Percentiles rank a stretch among this genome's conserved stretches.
Evolutionary conservation across 2,888 invertebrate species (phyloP).

Genomic region (Mesorhabditis sp.): DNA sequence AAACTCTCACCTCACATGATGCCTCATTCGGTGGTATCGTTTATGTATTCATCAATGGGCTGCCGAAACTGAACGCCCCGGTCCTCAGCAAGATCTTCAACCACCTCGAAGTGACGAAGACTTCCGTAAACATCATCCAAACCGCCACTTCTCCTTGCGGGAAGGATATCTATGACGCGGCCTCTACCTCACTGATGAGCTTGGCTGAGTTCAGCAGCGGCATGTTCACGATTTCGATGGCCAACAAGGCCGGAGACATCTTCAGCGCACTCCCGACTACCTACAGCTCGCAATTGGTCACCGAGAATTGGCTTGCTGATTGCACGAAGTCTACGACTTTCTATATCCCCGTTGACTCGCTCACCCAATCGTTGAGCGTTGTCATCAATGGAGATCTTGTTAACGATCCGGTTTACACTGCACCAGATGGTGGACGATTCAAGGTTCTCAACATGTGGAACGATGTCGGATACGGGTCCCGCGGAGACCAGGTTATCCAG

Average conservation of each 20-base stretch:
- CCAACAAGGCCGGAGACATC: slow-evolving; percentile 30
- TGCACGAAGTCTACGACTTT: slow-evolving; percentile 29
- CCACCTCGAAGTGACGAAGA: slow-evolving; percentile 26
- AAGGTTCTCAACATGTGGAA: slow-evolving; percentile 26
- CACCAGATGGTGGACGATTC: slow-evolving; percentile 17
- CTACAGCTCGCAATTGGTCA: slow-evolving; percentile 28
- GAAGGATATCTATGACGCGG: slow-evolving; percentile 22
- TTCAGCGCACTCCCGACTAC: slow-evolving; percentile 33
- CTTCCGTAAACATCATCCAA: slow-evolving; percentile 17
- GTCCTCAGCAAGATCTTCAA: slow-evolving; percentile 24
- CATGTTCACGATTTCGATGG: slow-evolving; percentile 23
- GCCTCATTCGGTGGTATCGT: slow-evolving; percentile 28
- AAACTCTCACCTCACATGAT: slow-evolving; percentile 9
- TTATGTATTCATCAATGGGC: slow-evolving; percentile 35
- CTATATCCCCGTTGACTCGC: slow-evolving; percentile 39
- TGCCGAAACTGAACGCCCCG: slow-evolving; percentile 21
- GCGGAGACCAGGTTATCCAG: slow-evolving; percentile 29
- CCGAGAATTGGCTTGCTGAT: slow-evolving; percentile 23
- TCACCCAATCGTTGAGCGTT: slow-evolving; percentile 34
- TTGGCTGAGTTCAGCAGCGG: slow-evolving; percentile 32
- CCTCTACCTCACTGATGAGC: slow-evolving; percentile 14
- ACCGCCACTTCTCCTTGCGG: slow-evolving; percentile 36
- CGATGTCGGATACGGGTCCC: slow-evolving; percentile 25
- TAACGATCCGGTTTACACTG: slow-evolving; percentile 17
- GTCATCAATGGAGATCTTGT: slow-evolving; percentile 26